phyloP scores from a whole-genome alignment of 2,797 vertebrate species.

The Micromesistius poutassou region DNA sequence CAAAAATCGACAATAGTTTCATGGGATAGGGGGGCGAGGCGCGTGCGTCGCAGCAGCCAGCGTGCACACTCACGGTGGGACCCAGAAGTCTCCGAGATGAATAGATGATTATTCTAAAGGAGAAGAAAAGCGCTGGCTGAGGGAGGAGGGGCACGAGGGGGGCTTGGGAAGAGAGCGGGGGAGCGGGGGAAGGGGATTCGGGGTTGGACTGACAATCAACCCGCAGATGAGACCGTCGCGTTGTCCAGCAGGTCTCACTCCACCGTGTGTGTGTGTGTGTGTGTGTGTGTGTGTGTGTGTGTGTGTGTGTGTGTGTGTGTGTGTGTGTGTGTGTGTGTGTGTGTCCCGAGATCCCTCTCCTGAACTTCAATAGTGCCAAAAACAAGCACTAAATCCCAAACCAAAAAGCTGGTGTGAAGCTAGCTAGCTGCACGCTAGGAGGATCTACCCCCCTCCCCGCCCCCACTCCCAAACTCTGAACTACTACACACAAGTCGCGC shows the following conservation, averaged over 20 bases:
- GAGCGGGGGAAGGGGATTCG: conserved; percentile 22
- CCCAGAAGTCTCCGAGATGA: conserved; percentile 1
- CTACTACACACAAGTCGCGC: not conserved
- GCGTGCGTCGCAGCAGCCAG: conserved; percentile 2
- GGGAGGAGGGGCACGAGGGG: conserved; percentile 5
- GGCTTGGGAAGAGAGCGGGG: conserved; percentile 19
- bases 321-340: no score
- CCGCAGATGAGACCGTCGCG: not conserved
- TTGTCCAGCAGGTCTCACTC: not conserved
- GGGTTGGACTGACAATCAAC: conserved; percentile 10
- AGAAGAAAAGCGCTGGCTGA: conserved; percentile 12
- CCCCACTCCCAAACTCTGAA: conserved; percentile 30
- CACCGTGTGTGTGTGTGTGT: not conserved
- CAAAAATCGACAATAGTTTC: not conserved
- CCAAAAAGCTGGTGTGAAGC: not conserved
- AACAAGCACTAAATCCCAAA: not conserved
- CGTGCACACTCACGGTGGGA: not conserved
- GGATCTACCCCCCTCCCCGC: conserved; percentile 4
- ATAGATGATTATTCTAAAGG: conserved; percentile 14
- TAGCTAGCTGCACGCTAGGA: not conserved
- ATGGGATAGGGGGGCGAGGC: conserved; percentile 1
- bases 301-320: no score
- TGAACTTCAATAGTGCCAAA: no score
- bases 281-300: no score
- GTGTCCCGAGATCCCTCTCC: not conserved